Conservation (phyloP, 2,888 invertebrate species). For the Limnephilus marmoratus region DNA sequence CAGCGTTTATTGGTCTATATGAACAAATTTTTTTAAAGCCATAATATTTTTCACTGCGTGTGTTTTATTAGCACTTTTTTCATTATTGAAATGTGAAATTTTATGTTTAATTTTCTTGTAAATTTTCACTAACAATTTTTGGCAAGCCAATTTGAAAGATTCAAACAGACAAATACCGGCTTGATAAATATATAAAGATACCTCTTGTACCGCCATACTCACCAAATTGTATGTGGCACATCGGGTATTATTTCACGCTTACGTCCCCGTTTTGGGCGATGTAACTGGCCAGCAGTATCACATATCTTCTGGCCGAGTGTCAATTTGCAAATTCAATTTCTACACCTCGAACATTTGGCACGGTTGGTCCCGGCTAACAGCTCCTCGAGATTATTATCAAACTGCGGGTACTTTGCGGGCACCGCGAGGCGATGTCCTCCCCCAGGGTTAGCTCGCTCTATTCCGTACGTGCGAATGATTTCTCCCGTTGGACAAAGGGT, state of each 20-base stretch:
- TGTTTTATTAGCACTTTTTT: slow-evolving; percentile 2
- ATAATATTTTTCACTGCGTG: not conserved
- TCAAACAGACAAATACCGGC: slow-evolving; percentile 19
- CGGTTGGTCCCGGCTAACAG: slow-evolving; percentile 11
- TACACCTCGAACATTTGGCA: slow-evolving; percentile 54
- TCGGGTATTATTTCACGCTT: slow-evolving; percentile 63
- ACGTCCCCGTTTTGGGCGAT: slow-evolving; percentile 43
- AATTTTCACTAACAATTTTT: slow-evolving; percentile 21
- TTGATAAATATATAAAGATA: slow-evolving; percentile 40
- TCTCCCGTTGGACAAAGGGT: not conserved
- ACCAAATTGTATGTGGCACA: slow-evolving; percentile 59
- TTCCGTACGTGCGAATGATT: not conserved
- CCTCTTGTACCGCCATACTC: slow-evolving; percentile 34
- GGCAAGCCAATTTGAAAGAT: not conserved
- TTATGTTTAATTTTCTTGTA: too few relatives aligned
- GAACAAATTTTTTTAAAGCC: too few relatives aligned
- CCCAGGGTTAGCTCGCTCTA: not conserved
- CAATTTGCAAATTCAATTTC: slow-evolving; percentile 60
- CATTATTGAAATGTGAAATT: not conserved
- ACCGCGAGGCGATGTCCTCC: not conserved
- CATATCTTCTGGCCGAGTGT: slow-evolving; percentile 54
- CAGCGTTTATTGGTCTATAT: too few relatives aligned
- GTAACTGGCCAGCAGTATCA: slow-evolving; percentile 46
- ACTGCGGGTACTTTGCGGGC: not conserved
- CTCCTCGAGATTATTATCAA: slow-evolving; percentile 7